Evolutionary conservation across 2,113 vertebrate species (phyloP).

Genomic region (Tupaia chinensis): DNA sequence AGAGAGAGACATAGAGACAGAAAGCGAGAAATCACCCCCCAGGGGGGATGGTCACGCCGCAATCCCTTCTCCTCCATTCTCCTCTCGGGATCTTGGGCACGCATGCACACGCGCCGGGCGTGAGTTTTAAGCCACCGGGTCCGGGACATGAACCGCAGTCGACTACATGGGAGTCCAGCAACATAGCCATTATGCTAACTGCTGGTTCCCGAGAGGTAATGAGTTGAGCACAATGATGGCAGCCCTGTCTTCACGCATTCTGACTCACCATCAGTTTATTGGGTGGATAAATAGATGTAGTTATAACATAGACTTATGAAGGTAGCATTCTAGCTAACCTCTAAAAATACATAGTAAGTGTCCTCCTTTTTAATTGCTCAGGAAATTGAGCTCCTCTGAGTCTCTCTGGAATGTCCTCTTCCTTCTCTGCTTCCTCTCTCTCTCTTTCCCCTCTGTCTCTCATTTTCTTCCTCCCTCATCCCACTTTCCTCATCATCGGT

Average conservation of each 20-base stretch:
- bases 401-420: not conserved
- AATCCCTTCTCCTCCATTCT: no score
- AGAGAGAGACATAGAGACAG: no score
- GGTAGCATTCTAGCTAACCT: not conserved
- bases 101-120: no score
- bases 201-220: not conserved
- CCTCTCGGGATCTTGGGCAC: no score
- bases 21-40: no score
- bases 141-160: no score
- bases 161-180: no score
- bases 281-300: not conserved
- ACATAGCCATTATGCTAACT: no score
- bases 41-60: no score
- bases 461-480: fast-evolving
- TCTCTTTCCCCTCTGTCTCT: fast-evolving
- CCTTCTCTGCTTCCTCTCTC: no score
- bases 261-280: not conserved
- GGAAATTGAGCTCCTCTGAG: not conserved
- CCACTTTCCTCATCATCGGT: not conserved
- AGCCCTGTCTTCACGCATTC: not conserved
- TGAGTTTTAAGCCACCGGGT: no score
- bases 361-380: not conserved
- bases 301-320: not conserved
- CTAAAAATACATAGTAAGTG: not conserved
- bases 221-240: not conserved